Evolutionary conservation across 2,113 vertebrate genomes (phyloP), one percentile per base, ranked within the genome.

Genomic region (Podarcis cretensis): DNA sequence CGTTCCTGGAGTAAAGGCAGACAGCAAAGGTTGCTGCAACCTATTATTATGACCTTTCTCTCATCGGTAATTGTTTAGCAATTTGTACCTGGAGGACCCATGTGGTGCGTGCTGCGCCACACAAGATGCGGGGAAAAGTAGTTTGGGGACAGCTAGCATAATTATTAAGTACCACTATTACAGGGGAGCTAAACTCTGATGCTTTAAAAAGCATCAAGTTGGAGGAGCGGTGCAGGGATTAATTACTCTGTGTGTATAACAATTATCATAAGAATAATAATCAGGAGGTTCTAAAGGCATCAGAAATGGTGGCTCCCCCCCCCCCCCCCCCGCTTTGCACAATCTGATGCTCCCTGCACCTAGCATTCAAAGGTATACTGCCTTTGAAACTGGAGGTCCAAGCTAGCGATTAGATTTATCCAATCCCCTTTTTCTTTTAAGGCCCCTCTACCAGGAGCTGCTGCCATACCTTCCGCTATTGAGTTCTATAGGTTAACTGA

Each of bases 21-120:
- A 90, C 94, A 94, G 94, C 94, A 96, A 95, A 95, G 96, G 93
- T 94, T 96, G 95, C 92, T 93, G 89, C 95, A 97, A 96, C 96
- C 97, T 97, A 94, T 97, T 96, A 97, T 97, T 97, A 96, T 95
- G 95, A 96, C 96, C 95, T 96, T 97, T 96, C 92, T 97, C 95
- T 96, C 96, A 95, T 96, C 94, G 94, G 96, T 97, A 97, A 97
- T 96, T 97, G 96, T 97, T 97, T 94, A 95, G 96, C 95, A 97
- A 97, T 98, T 97, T 97, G 97, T 96, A 96, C 95, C 95, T 96
- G 95, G 96, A 96, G 96, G 96, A 97, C 93, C 90, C 91, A 96
- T 94, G 87, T 89, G 93, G 93, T 91, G 94, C 94, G 89, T 95
- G 95, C 93, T 94, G 95, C 94, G 93, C 94, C 93, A 96, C 89